Conservation (phyloP, 2,888 invertebrate species). For the Ormyrus pomaceus region DNA sequence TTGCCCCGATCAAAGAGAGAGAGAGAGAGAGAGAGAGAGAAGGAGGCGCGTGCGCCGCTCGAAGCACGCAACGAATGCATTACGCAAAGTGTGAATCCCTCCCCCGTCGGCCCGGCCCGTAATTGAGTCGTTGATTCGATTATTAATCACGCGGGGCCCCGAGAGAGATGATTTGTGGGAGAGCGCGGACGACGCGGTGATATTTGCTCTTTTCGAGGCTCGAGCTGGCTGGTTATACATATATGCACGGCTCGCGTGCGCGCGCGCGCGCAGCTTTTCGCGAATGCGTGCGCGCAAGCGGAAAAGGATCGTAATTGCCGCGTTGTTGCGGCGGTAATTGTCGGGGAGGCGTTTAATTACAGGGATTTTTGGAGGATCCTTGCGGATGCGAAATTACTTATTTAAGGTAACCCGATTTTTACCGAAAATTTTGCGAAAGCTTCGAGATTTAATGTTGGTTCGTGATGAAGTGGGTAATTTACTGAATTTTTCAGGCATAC, state of each 20-base stretch:
- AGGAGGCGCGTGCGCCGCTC: neutral
- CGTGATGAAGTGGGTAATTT: too few relatives aligned
- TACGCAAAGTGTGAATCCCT: conserved; percentile 8
- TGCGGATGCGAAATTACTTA: too few relatives aligned
- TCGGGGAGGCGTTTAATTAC: too few relatives aligned
- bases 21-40: neutral
- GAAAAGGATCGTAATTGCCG: too few relatives aligned
- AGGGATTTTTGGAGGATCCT: too few relatives aligned
- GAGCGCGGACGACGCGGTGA: neutral
- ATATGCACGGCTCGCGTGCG: neutral
- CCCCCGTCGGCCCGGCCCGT: neutral
- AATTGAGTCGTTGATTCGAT: conserved; percentile 51
- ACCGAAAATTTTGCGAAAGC: too few relatives aligned
- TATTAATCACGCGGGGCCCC: conserved; percentile 25
- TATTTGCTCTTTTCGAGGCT: neutral
- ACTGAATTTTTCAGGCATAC: too few relatives aligned
- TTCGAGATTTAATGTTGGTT: too few relatives aligned
- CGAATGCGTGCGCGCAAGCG: too few relatives aligned
- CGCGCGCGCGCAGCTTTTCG: neutral
- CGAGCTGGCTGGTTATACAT: neutral
- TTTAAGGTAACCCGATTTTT: too few relatives aligned
- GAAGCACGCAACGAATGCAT: conserved; percentile 28
- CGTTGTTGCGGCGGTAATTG: too few relatives aligned
- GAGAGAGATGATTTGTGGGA: conserved; percentile 7
- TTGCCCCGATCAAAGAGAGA: conserved; percentile 11